Evolutionary conservation across 2,113 vertebrate species (phyloP).

Genomic region (Tor tambroides): DNA sequence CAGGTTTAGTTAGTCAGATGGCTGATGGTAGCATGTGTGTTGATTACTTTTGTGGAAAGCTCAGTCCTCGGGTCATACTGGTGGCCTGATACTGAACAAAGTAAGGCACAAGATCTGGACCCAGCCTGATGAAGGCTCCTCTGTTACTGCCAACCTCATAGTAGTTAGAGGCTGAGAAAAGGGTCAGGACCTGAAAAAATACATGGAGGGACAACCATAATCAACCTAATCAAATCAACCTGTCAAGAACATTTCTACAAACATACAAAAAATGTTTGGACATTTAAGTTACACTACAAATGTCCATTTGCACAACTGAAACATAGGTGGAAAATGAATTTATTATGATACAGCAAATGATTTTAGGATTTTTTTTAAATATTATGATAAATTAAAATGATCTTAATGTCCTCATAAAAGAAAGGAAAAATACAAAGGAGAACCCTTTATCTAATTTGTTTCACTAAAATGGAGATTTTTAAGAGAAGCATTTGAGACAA

Average conservation of each 20-base stretch:
- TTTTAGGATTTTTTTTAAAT: background rate
- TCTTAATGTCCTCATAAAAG: too few species aligned
- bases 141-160: slow-evolving; percentile 94
- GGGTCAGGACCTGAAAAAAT: slow-evolving; percentile 84
- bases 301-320: background rate
- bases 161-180: slow-evolving; percentile 98
- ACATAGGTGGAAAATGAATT: background rate
- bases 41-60: slow-evolving; percentile 86
- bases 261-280: background rate
- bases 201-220: background rate
- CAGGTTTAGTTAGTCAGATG: background rate
- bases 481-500: background rate
- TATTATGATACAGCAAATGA: background rate
- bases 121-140: slow-evolving; percentile 91
- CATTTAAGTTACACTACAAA: background rate
- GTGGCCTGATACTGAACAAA: slow-evolving; percentile 90
- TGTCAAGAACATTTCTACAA: background rate
- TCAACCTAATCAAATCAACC: background rate
- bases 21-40: background rate
- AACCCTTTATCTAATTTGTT: background rate
- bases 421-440: background rate
- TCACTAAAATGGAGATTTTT: background rate
- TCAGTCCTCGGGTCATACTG: slow-evolving; percentile 83
- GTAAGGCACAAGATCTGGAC: slow-evolving; percentile 87
- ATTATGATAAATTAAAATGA: too few species aligned